Conservation (phyloP, 2,797 vertebrate genomes). For the Cryptoprocta ferox region DNA sequence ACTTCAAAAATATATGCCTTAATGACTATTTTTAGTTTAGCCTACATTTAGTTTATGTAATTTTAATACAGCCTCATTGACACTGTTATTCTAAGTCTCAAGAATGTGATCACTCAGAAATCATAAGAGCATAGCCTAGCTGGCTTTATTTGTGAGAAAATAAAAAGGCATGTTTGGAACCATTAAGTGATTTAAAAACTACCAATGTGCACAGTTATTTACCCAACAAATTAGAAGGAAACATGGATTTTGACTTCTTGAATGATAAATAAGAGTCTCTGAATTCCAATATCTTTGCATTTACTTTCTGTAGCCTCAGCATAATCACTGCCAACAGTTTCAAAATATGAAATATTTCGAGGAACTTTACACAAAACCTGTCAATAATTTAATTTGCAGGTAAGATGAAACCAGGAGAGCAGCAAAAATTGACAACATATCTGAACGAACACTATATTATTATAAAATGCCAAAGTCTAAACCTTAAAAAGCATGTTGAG, state of each 20-base stretch:
- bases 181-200: background rate
- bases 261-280: background rate
- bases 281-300: background rate
- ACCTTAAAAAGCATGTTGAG: background rate
- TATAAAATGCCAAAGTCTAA: background rate
- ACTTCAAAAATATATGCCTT: background rate
- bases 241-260: background rate
- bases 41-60: background rate
- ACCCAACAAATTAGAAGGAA: background rate
- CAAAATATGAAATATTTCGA: conserved; percentile 16
- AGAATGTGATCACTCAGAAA: background rate
- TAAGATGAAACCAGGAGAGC: background rate
- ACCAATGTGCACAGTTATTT: background rate
- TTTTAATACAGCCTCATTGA: background rate
- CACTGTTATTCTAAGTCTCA: background rate
- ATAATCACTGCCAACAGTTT: background rate
- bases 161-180: background rate
- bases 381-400: conserved; percentile 55
- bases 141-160: background rate
- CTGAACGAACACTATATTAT: background rate
- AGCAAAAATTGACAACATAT: background rate
- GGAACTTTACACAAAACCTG: background rate
- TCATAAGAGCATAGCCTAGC: background rate
- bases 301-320: background rate
- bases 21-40: background rate